Evolutionary conservation across 2,797 vertebrate species (phyloP), one percentile per base, ranked within the genome.

Genomic region (Platalea minor): DNA sequence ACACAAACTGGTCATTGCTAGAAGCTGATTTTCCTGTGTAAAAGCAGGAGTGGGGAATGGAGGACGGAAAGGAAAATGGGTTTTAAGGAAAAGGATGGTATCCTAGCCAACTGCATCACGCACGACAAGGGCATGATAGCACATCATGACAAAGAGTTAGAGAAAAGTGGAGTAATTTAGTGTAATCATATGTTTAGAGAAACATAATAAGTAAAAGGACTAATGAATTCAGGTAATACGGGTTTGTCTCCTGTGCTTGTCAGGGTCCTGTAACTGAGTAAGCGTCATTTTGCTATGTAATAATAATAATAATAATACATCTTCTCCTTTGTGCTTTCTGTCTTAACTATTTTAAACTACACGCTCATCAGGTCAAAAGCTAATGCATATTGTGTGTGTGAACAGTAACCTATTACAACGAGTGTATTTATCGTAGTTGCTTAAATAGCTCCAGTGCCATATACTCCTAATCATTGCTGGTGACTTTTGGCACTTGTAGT

Each of bases 351-450:
- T 74, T 75, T 65, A 72, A 91, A 69, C 61, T 21, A 33, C 69
- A 51, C 0, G 2, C 37, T 93, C 31, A 21, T 29, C 59, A 24
- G 95, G 93, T 93, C 85, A 96, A 75, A 91, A 95, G 93, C 89
- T 96, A 95, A 95, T 96, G 89, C 56, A 86, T 61, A 26, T 35
- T 78, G 70, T 88, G 77, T 87, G 76, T 88, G 39, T 59, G 85
- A 89, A 5, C 77, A 91, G 63, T 91, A 94, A 88, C 94, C 80
- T 79, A 53, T 68, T 67, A 61, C 77, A 70, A 54, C 28, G 31
- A 87, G 60, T 9, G 51, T 90, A 63, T 91, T 93, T 89, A 68
- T 93, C 65, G 88, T 79, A 76, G 88, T 78, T 95, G 80, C 59
- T 91, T 94, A 79, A 91, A 91, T 63, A 84, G 59, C 94, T 84